These are phyloP conservation scores for Meriones psammophilus DNA, from an alignment of 2,797 vertebrate genomes.

Conservation along the genomic window DNA sequence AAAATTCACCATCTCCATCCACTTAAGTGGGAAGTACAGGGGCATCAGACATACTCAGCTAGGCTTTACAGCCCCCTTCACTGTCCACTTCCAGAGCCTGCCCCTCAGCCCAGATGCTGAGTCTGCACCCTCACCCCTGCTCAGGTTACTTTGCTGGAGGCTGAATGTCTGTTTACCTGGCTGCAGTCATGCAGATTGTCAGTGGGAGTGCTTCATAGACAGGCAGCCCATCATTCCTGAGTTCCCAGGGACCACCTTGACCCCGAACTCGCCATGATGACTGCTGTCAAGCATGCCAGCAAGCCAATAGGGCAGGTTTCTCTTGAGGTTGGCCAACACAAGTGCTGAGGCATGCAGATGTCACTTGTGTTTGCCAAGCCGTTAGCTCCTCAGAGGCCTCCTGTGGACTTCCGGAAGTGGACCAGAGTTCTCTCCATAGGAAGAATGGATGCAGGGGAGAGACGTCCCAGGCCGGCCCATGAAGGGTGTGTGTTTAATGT, in stretches of 20 bases:
- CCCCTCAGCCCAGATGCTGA: not conserved
- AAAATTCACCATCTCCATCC: not conserved
- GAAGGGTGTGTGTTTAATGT: fast-evolving
- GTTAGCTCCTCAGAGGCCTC: not conserved
- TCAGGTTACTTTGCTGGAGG: not conserved
- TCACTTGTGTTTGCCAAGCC: not conserved
- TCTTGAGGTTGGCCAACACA: not conserved
- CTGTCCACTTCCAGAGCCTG: not conserved
- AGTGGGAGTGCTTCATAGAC: not conserved
- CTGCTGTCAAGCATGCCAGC: fast-evolving
- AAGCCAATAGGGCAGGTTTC: fast-evolving
- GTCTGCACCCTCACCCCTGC: not conserved
- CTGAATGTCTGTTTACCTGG: not conserved
- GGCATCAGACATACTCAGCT: not conserved
- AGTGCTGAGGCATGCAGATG: not conserved
- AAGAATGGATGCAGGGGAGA: not conserved
- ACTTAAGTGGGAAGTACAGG: not conserved
- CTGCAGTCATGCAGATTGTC: not conserved
- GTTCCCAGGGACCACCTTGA: not conserved
- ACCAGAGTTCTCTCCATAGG: not conserved
- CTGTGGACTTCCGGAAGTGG: not conserved
- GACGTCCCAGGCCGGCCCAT: not conserved
- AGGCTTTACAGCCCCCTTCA: not conserved
- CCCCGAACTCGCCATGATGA: too few species aligned
- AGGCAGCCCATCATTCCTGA: not conserved